Base-by-base conservation (phyloP, 2,113 vertebrate genomes). In the Syrmaticus mikado region DNA sequence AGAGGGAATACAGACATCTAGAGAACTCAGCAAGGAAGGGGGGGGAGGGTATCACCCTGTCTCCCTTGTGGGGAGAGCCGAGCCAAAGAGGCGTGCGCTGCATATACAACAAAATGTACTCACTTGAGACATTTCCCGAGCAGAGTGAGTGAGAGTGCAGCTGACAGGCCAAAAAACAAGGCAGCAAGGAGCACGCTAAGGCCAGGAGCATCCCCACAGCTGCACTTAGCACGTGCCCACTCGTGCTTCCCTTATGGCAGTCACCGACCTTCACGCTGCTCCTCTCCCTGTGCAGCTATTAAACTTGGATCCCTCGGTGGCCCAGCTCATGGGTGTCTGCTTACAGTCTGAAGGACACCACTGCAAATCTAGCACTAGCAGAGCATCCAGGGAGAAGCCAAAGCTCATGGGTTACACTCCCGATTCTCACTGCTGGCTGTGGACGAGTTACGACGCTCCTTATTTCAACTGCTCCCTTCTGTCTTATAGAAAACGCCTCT, bases 191-290 rank as follows among this genome's bases (percentile, higher is more conserved):
- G 13, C 46, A 24, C 58, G 30, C 12, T 34, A 28, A 40, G 65
- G 65, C 13, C 6, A 36, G 65, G 66, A 82, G 53, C 76, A 58
- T 48, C 83, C 15, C 57, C 4, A 4, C 1, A 1, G 58, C 65
- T 58, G 38, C 40, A 62, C 2, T 0, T 8, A 2, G n/a, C 43
- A 66, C 36, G 15, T 2, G 0, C 34, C 21, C 3, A 1, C 52
- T 53, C 8, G 27, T 53, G 52, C 15, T 30, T 30, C 52, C 25
- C 52, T 30, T 53, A 53, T 27, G 9, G 52, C 27, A 3, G 25
- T 10, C 38, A 5, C 41, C 5, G 8, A n/a, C 60, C 27, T 30
- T 30, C 45, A 6, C 28, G 2, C 36, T 10, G 46, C 57, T 24
- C 3, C n/a, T 15, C 27, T 34, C 45, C 19, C 30, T 27, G 34